Evolutionary conservation across 2,888 invertebrate genomes (phyloP), one percentile per base, ranked within the genome.

Genomic region (Monochamus alternatus): DNA sequence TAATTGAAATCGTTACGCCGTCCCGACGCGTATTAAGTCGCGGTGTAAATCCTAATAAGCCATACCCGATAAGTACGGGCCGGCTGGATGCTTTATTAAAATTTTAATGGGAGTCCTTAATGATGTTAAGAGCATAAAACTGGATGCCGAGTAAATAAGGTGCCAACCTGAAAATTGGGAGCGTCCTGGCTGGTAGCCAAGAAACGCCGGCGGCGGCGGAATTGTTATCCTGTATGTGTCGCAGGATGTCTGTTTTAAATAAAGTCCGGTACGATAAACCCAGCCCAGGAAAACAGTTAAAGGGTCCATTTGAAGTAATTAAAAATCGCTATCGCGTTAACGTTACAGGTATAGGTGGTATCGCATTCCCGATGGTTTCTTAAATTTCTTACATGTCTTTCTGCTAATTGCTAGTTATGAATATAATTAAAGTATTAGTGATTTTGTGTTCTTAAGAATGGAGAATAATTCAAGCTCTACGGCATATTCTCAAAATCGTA

Each of bases 101-200:
- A 62, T 62, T 62, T 38, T 55, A 55, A 38, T 62, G 12, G 43
- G 38, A 5, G 3, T 62, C 38, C 62, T 38, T 62, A 62, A 62
- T 62, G 32, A 38, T 38, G 32, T 62, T 62, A 62, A 62, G 32
- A 62, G 14, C 62, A 43, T 62, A 62, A 62, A 62, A n/a, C 38
- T 32, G 38, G 55, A 14, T 22, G 12, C 52, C 3, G 55, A 3
- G 62, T 38, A 62, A 62, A 62, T 62, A 62, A 38, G 12, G 38
- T 62, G 62, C 14, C 38, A 62, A 62, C 38, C 38, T 43, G 38
- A 62, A 60, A 60, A 60, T 32, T 62, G 38, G 32, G 38, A 38
- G 14, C 10, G 22, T 44, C n/a, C 64, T 64, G 64, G 64, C 64
- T 9, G n/a, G 64, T 47, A n/a, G 64, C 64, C 64, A 64, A 47